phyloP scores from a whole-genome alignment of 2,113 vertebrate species.

The Ramphastos sulfuratus region DNA sequence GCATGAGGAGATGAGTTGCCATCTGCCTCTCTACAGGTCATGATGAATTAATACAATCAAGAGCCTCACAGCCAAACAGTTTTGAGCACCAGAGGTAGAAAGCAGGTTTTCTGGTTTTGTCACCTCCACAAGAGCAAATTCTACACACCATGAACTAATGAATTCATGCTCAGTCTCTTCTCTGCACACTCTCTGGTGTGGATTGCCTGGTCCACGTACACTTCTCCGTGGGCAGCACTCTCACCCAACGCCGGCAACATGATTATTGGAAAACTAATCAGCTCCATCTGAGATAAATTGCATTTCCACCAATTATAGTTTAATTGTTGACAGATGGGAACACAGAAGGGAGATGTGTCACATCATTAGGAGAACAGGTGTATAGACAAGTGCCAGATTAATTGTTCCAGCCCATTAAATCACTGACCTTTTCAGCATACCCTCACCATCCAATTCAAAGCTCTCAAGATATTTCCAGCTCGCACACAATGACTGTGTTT shows the following conservation, averaged over 20 bases:
- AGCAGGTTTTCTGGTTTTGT: background rate
- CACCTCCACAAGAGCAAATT: accelerated
- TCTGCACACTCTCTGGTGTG: background rate
- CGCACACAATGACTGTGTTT: background rate
- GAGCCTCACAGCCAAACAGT: background rate
- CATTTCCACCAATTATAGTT: conserved; percentile 62
- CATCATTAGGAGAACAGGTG: conserved; percentile 64
- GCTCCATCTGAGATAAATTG: conserved; percentile 53
- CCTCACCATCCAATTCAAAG: background rate
- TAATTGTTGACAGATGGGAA: conserved; percentile 70
- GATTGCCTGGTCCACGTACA: background rate
- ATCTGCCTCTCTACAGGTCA: background rate
- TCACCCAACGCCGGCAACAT: background rate
- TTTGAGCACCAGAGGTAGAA: background rate
- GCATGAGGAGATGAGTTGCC: background rate
- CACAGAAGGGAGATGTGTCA: conserved; percentile 62
- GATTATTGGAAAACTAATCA: conserved; percentile 45
- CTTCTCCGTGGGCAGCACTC: conserved; percentile 21
- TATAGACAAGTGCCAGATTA: conserved; percentile 68
- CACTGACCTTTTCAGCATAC: conserved; percentile 53
- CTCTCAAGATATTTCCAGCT: background rate
- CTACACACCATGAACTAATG: background rate
- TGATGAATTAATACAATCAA: background rate
- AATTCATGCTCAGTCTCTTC: background rate
- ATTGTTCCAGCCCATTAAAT: conserved; percentile 67